Evolutionary conservation across 2,797 vertebrate species (phyloP).

Genomic region (Phoeniculus purpureus): DNA sequence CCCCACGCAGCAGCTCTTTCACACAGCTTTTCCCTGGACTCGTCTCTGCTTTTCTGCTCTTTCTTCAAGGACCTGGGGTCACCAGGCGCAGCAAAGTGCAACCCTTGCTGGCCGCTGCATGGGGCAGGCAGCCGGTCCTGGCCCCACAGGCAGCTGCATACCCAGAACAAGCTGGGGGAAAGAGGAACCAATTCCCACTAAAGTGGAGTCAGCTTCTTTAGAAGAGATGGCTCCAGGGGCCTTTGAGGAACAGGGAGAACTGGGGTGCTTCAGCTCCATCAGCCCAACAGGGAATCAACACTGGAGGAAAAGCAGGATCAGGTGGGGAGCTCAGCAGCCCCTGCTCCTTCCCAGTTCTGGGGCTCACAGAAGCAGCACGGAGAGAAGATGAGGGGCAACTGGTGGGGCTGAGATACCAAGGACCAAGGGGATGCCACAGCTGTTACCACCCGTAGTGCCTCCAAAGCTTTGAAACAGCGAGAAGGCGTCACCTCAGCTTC

Average conservation of each 20-base stretch:
- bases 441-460: neutral
- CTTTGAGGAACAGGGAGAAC: neutral
- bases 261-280: neutral
- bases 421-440: neutral
- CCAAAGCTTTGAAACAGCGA: neutral
- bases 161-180: rapidly evolving
- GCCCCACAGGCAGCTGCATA: neutral
- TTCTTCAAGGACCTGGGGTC: neutral
- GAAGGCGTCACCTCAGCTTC: neutral
- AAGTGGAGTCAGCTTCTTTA: neutral
- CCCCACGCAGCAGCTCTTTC: neutral
- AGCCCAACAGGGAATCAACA: rapidly evolving
- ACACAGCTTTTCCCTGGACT: neutral
- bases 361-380: neutral
- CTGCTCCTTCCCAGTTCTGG: neutral
- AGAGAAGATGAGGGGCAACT: neutral
- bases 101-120: rapidly evolving
- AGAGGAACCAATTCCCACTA: rapidly evolving
- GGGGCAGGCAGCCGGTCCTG: neutral
- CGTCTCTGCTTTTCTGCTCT: neutral
- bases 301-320: neutral
- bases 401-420: neutral
- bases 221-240: neutral
- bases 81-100: rapidly evolving
- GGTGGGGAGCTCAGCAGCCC: neutral